Conservation (phyloP, 2,797 vertebrate genomes). For the Trachurus trachurus region DNA sequence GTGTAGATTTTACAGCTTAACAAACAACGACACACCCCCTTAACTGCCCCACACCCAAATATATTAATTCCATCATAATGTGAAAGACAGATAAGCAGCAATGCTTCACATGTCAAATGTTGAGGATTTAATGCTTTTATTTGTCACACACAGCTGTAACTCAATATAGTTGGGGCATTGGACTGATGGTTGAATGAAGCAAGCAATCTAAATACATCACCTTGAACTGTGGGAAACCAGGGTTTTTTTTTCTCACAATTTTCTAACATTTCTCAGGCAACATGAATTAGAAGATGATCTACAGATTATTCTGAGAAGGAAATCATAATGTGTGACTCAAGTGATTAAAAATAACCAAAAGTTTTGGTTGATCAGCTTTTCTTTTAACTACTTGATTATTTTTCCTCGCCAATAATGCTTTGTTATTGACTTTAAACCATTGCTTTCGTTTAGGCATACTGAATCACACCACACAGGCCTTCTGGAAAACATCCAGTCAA, state of each 20-base stretch:
- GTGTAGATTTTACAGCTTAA: neutral
- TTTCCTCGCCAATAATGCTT: neutral
- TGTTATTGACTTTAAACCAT: neutral
- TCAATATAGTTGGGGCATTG: neutral
- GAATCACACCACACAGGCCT: neutral
- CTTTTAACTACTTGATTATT: neutral
- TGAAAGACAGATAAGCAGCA: neutral
- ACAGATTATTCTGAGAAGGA: neutral
- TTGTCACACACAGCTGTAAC: neutral
- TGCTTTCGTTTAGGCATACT: accelerated
- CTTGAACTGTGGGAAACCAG: neutral
- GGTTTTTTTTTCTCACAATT: too few species aligned
- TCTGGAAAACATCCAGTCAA: neutral
- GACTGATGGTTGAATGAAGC: neutral
- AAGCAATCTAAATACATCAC: neutral
- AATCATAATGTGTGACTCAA: neutral
- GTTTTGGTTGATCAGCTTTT: neutral
- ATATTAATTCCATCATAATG: neutral
- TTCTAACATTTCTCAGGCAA: neutral
- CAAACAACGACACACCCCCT: neutral
- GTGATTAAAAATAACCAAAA: neutral
- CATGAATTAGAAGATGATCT: neutral
- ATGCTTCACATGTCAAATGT: neutral
- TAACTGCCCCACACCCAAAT: neutral
- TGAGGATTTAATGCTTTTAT: neutral